A percentile compares a stretch with the other conserved stretches of the same genome.
Evolutionary conservation across 2,797 vertebrate genomes (phyloP).

Genomic region (Trematomus bernacchii): DNA sequence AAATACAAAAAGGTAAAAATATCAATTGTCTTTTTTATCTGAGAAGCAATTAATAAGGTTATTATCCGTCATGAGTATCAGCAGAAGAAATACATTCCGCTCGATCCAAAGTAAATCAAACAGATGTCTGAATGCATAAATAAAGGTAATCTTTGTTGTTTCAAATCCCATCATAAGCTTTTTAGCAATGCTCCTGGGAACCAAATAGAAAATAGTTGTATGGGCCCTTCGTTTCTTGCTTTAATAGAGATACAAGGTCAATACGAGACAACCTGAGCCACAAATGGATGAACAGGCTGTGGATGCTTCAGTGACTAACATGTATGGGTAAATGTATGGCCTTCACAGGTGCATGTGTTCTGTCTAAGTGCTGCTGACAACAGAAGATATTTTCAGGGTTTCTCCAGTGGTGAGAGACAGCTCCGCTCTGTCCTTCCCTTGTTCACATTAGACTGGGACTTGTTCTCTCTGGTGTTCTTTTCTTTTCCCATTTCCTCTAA

Average conservation of each 20-base stretch:
- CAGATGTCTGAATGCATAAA: slow-evolving; percentile 31
- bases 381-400: slow-evolving; percentile 54
- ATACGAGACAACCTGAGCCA: not conserved
- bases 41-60: too few species aligned
- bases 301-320: not conserved
- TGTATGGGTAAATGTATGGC: slow-evolving; percentile 17
- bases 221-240: not conserved
- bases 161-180: slow-evolving; percentile 30
- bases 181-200: slow-evolving; percentile 13
- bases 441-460: slow-evolving; percentile 76
- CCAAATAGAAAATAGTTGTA: slow-evolving; percentile 10
- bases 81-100: too few species aligned
- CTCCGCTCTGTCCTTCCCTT: slow-evolving; percentile 62
- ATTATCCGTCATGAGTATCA: not conserved
- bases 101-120: not conserved
- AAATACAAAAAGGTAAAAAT: not conserved
- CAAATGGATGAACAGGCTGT: slow-evolving; percentile 4
- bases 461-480: slow-evolving; percentile 71
- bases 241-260: not conserved
- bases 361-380: slow-evolving; percentile 65
- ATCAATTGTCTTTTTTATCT: not conserved
- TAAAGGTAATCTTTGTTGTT: slow-evolving; percentile 17
- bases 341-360: slow-evolving; percentile 36
- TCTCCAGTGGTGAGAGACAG: slow-evolving; percentile 69
- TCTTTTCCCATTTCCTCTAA: slow-evolving; percentile 77